Percentiles rank a stretch among this genome's conserved stretches.
Conservation (phyloP, 2,888 invertebrate genomes). For the Hipparchia semele region DNA sequence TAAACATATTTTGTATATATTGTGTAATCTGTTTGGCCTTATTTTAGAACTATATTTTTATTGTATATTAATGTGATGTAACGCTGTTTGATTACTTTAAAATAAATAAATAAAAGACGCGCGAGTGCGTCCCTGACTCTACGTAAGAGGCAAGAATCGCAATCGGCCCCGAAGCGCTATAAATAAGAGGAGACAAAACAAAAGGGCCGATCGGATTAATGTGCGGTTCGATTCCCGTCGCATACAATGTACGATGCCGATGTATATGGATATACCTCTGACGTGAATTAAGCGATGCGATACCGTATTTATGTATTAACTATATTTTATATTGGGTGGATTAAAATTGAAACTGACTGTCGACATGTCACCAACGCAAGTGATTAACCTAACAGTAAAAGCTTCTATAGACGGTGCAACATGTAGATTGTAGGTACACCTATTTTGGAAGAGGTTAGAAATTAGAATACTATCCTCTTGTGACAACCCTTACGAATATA, state of each 20-base stretch:
- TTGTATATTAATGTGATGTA: background rate
- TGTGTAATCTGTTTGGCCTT: no score
- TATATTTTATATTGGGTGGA: no score
- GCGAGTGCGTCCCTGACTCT: constrained; percentile 50
- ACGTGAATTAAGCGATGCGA: constrained; percentile 32
- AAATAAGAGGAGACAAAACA: constrained; percentile 71
- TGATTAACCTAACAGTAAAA: background rate
- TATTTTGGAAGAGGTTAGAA: background rate
- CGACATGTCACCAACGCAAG: background rate
- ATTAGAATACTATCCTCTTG: no score
- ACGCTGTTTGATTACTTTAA: no score
- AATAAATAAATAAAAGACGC: background rate
- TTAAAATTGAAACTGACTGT: no score
- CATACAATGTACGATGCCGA: constrained; percentile 39
- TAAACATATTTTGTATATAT: no score
- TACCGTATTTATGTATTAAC: constrained; percentile 21
- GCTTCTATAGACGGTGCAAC: no score
- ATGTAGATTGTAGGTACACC: no score
- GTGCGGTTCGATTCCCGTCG: constrained; percentile 52
- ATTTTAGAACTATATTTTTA: no score
- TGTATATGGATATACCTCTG: constrained; percentile 33
- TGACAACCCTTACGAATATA: no score
- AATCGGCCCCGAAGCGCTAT: constrained; percentile 46
- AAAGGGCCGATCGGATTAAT: constrained; percentile 64
- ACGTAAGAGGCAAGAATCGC: constrained; percentile 45